Base-by-base conservation (phyloP, 2,888 invertebrate species). In the Acanthopleura granulata region DNA sequence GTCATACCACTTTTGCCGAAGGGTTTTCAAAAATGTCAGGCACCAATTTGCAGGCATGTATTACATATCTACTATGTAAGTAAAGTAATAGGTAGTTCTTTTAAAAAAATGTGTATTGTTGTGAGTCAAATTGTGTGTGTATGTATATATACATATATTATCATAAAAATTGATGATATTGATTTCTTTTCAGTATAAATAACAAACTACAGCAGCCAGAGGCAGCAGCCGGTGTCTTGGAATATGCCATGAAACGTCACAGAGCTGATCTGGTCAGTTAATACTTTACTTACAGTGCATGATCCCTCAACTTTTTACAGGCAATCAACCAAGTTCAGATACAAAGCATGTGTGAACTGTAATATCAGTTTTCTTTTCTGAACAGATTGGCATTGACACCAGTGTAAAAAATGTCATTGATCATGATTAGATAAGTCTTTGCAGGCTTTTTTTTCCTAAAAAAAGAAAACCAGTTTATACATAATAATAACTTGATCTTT, bases 201-300 rank as follows among this genome's bases (percentile, higher is more conserved):
- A 99, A 99, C 90, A 99, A 99, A 91, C 91, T 99, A 49, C 98
- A 99, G 88, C 98, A 99, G 88, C 97, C 98, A 79, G 99, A 99
- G 91, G 98, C 99, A 0, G 99, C 99, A 0, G 96, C 97, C 86
- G 99, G 99, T 74, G 92, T 92, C 0, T 85, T 99, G 4, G 95
- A 96, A 86, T 95, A 96, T 87, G 97, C 97, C 1, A 96, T 96
- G 93, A 94, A 93, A 27, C 93, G 88, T 75, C 87, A 88, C 75
- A 82, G 85, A 40, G 80, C 87, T 50, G 89, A 89, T 74, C 75
- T 89, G 80, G 90, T 90, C 77, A 81, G 86, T 79, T 49, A 18
- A 6, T 66, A 66, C 9, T 40, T 9, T 40, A 6, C 40, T 3
- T 40, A 40, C 4, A 40, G 9, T 40, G 40, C 40, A 3, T 9